phyloP scores from a whole-genome alignment of 2,113 vertebrate species.

The Halcyon senegalensis region DNA sequence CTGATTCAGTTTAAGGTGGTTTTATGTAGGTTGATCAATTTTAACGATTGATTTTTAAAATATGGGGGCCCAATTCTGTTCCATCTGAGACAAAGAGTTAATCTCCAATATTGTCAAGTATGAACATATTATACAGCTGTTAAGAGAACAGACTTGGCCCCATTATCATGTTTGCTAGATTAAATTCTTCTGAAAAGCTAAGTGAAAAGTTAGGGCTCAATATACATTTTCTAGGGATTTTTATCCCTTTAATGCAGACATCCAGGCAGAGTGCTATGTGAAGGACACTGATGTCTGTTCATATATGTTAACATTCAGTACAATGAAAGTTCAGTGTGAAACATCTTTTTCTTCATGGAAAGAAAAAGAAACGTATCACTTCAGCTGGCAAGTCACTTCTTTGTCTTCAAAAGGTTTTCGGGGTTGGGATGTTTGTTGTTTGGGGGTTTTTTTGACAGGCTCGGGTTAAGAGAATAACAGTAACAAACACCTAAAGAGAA shows the following conservation, averaged over 20 bases:
- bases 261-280: neutral
- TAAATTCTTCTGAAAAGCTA: neutral
- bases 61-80: neutral
- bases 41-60: constrained; percentile 18
- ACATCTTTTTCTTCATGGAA: constrained; percentile 12
- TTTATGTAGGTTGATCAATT: neutral
- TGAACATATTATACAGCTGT: neutral
- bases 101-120: neutral
- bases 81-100: neutral
- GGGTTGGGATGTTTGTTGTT: neutral
- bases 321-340: constrained; percentile 47
- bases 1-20: neutral
- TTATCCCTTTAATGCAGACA: neutral
- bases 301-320: constrained; percentile 31
- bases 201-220: neutral
- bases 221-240: constrained; percentile 17
- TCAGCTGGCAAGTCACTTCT: constrained; percentile 37
- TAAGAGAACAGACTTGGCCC: neutral
- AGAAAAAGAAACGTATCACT: neutral
- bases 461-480: constrained; percentile 42
- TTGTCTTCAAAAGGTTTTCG: constrained; percentile 5
- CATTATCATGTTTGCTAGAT: neutral
- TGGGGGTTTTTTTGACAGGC: neutral
- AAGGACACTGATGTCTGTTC: constrained; percentile 40
- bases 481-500: neutral